These are phyloP conservation scores for Crotalus viridis DNA, from an alignment of 2,113 vertebrate species.

Conservation along the genomic window DNA sequence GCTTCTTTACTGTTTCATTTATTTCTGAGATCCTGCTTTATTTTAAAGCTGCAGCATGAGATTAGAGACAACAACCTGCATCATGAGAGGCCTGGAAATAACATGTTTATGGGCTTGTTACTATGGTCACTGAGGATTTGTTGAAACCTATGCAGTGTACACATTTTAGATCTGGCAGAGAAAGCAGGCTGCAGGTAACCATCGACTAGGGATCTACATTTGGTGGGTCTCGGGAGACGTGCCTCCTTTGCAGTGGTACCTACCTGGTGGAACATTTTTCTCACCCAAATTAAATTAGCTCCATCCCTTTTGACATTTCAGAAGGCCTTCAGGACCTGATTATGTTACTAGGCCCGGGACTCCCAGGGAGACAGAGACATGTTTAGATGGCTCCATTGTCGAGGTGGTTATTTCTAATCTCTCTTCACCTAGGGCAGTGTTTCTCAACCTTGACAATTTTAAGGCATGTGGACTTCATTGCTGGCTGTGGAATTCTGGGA, in stretches of 20 bases:
- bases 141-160: neutral
- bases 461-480: too few relatives aligned
- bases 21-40: neutral
- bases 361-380: neutral
- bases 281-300: neutral
- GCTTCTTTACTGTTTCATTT: neutral
- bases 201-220: neutral
- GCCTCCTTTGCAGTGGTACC: neutral
- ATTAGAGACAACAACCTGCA: neutral
- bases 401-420: neutral
- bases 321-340: neutral
- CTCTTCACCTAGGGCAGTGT: neutral
- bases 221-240: neutral
- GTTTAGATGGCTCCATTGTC: neutral
- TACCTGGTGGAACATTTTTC: neutral
- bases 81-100: neutral
- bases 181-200: neutral
- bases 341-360: neutral
- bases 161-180: neutral
- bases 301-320: neutral
- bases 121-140: neutral
- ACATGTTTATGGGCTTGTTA: neutral
- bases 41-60: neutral
- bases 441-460: too few relatives aligned
- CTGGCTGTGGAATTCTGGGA: too few relatives aligned